phyloP scores from a whole-genome alignment of 2,888 invertebrate species.

The Corythucha ciliata region DNA sequence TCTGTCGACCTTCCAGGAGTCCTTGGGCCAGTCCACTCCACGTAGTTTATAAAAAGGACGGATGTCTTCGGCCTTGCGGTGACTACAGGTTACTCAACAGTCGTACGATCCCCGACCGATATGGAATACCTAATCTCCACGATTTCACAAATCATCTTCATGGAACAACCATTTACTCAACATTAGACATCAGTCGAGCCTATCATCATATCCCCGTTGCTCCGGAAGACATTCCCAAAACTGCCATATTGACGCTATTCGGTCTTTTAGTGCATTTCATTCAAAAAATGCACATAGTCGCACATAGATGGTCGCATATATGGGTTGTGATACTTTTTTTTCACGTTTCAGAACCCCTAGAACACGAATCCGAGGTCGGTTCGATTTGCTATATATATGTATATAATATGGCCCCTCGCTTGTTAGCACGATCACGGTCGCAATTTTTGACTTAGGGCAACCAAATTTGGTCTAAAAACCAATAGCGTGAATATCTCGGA shows the following conservation, averaged over 20 bases:
- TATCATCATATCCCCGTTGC: conserved; percentile 22
- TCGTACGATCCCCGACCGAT: conserved; percentile 32
- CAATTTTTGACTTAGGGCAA: no score
- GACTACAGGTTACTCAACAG: conserved; percentile 40
- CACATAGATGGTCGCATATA: no score
- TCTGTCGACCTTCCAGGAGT: conserved; percentile 8
- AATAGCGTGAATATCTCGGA: no score
- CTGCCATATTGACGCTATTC: conserved; percentile 26
- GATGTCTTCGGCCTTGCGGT: conserved; percentile 37
- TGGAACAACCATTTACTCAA: conserved; percentile 37
- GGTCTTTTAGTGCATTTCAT: no score
- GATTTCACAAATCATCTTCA: conserved; percentile 32
- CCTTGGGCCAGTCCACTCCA: conserved; percentile 9
- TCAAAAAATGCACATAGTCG: no score
- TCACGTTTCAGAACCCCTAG: no score
- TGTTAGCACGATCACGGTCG: no score
- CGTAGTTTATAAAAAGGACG: conserved; percentile 6
- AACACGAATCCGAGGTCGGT: no score
- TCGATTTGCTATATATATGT: no score
- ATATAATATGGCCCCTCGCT: no score
- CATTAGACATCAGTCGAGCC: conserved; percentile 39
- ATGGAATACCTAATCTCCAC: not conserved
- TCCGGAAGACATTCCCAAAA: conserved; percentile 33
- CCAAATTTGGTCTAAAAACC: no score
- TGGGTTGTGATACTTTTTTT: no score